phyloP scores from a whole-genome alignment of 2,113 vertebrate genomes.

The Scophthalmus maximus region DNA sequence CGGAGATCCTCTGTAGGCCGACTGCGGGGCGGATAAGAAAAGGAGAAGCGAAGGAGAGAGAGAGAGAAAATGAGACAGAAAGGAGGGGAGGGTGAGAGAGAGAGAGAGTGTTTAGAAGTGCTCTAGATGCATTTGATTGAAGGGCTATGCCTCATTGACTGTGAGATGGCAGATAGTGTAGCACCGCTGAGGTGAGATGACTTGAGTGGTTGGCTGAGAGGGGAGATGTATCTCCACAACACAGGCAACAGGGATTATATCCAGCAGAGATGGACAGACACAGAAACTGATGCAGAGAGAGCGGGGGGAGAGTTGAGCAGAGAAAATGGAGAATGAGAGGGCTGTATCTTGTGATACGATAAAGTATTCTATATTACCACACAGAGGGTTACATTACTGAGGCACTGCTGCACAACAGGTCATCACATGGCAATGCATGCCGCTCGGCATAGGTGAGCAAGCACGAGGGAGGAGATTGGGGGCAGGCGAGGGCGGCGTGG shows the following conservation, averaged over 20 bases:
- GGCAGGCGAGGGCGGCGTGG: conserved; percentile 31
- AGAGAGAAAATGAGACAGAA: background rate
- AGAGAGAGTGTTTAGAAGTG: conserved; percentile 41
- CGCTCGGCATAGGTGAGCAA: conserved; percentile 29
- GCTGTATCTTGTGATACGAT: conserved; percentile 54
- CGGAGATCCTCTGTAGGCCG: conserved; percentile 97
- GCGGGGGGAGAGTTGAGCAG: conserved; percentile 17
- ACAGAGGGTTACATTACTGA: conserved; percentile 56
- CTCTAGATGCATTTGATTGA: conserved; percentile 56
- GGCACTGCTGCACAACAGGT: conserved; percentile 58
- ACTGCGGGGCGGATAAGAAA: conserved; percentile 80
- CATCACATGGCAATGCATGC: conserved; percentile 50
- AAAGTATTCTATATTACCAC: conserved; percentile 56
- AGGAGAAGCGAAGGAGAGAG: conserved; percentile 1
- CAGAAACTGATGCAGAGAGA: conserved; percentile 8
- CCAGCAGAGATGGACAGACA: conserved; percentile 53
- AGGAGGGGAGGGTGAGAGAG: no score
- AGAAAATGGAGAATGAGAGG: conserved; percentile 3
- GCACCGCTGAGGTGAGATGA: conserved; percentile 62
- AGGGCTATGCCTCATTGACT: conserved; percentile 61
- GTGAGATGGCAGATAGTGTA: conserved; percentile 48
- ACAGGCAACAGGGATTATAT: conserved; percentile 73
- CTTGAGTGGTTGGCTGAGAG: conserved; percentile 58
- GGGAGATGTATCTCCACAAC: conserved; percentile 64
- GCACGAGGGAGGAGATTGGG: conserved; percentile 51